Evolutionary conservation across 2,797 vertebrate species (phyloP).

Genomic region (Anniella stebbinsi): DNA sequence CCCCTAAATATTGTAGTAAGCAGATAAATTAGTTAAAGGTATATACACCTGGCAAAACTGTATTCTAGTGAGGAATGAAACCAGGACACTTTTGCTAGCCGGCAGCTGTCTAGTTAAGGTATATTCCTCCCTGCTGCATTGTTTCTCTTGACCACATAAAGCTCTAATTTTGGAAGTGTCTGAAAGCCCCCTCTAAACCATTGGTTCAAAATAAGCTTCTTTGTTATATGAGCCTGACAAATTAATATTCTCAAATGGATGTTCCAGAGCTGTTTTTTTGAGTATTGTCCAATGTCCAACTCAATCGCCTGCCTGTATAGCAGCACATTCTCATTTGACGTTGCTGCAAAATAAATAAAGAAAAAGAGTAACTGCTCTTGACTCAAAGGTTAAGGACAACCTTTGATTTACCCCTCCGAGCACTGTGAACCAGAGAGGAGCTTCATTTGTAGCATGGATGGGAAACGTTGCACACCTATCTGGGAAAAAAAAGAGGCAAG

Average conservation of each 20-base stretch:
- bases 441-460: accelerated
- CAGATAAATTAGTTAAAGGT: conserved; percentile 39
- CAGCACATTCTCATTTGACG: conserved; percentile 50
- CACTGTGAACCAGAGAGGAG: background rate
- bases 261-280: conserved; percentile 68
- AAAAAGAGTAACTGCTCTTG: conserved; percentile 6
- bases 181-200: conserved; percentile 68
- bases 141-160: conserved; percentile 73
- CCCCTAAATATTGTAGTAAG: conserved; percentile 51
- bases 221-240: conserved; percentile 46
- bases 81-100: conserved; percentile 70
- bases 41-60: conserved; percentile 46
- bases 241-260: conserved; percentile 69
- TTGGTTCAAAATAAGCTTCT: conserved; percentile 69
- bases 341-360: background rate
- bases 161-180: conserved; percentile 73
- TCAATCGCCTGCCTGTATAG: conserved; percentile 40
- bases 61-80: conserved; percentile 59
- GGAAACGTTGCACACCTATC: no score
- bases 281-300: conserved; percentile 70
- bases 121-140: conserved; percentile 62
- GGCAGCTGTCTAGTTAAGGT: conserved; percentile 67
- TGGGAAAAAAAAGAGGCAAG: no score
- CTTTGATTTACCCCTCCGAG: background rate
- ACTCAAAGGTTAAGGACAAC: conserved; percentile 9